phyloP scores from a whole-genome alignment of 2,797 vertebrate species.

The Craterocephalus amniculus region DNA sequence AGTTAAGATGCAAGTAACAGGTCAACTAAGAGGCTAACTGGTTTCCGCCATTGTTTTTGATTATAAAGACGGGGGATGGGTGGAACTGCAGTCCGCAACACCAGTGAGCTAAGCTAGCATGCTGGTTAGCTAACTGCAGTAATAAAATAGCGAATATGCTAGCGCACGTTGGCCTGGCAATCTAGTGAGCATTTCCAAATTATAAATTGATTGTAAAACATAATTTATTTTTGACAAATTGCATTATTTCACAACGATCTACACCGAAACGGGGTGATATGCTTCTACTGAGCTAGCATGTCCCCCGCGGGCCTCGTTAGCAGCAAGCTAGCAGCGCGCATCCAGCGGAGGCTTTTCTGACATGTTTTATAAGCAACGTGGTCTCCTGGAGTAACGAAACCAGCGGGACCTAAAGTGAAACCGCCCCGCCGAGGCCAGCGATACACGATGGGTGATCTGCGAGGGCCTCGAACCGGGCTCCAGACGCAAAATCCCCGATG shows the following conservation, averaged over 20 bases:
- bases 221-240: not conserved
- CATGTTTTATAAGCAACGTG: constrained; percentile 52
- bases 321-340: constrained; percentile 49
- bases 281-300: constrained; percentile 49
- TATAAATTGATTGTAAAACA: fast-evolving
- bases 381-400: not conserved
- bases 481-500: constrained; percentile 54
- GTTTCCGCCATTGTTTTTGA: constrained; percentile 80
- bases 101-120: constrained; percentile 55
- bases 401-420: not conserved
- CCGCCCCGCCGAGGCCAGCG: fast-evolving
- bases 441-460: fast-evolving
- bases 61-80: constrained; percentile 80
- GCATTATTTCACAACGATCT: constrained; percentile 19
- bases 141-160: constrained; percentile 42
- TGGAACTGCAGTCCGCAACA: constrained; percentile 68
- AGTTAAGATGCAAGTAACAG: not conserved
- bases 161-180: not conserved
- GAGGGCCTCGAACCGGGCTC: constrained; percentile 31
- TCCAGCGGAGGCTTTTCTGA: constrained; percentile 46
- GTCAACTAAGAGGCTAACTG: constrained; percentile 40
- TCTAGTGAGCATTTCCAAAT: fast-evolving
- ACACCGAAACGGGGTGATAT: constrained; percentile 15
- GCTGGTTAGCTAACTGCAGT: constrained; percentile 48
- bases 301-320: constrained; percentile 65